Conservation (phyloP, 53 echinoderm and acorn worm genomes). For the Holothuria scabra region DNA sequence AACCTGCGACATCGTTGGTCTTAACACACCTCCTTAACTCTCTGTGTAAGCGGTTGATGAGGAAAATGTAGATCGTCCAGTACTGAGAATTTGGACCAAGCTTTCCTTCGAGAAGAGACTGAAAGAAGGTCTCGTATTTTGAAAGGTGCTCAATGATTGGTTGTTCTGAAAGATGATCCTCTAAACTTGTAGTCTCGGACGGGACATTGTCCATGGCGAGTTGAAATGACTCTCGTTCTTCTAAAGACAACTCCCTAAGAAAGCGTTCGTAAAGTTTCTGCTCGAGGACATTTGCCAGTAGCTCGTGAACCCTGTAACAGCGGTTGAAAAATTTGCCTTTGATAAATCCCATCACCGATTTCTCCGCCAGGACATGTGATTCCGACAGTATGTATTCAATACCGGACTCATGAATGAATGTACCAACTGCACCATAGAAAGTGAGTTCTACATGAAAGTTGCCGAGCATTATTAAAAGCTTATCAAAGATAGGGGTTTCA, state of each 20-base stretch:
- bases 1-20: conserved; percentile 67
- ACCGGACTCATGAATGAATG: conserved; percentile 47
- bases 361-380: conserved; percentile 62
- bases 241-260: no score
- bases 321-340: conserved; percentile 65
- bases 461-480: no score
- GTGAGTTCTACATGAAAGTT: no score
- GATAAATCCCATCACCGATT: conserved; percentile 51
- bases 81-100: conserved; percentile 55
- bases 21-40: conserved; percentile 67
- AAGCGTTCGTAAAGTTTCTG: no score
- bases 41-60: conserved; percentile 71
- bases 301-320: conserved; percentile 60
- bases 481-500: no score
- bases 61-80: conserved; percentile 56
- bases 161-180: conserved; percentile 54
- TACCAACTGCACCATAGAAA: no score
- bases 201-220: conserved; percentile 2
- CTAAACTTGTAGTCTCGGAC: conserved; percentile 13
- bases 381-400: conserved; percentile 39
- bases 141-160: conserved; percentile 44
- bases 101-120: conserved; percentile 36
- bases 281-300: conserved; percentile 50
- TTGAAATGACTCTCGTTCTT: no score
- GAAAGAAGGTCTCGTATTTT: conserved; percentile 61